phyloP scores from a whole-genome alignment of 2,797 vertebrate genomes.

The Aulostomus chinensis region DNA sequence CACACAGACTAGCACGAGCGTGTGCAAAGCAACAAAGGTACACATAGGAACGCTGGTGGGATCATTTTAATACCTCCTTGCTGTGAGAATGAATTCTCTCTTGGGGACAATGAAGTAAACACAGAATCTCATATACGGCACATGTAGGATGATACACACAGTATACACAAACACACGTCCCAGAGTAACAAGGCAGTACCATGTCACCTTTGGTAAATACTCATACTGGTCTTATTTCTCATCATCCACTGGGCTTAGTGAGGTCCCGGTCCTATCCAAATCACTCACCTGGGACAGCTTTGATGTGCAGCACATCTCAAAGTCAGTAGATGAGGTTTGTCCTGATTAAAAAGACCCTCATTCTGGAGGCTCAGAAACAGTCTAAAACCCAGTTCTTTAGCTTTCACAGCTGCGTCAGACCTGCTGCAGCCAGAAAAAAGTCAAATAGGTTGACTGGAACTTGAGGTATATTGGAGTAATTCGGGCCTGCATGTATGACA shows the following conservation, averaged over 20 bases:
- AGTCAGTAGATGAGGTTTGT: background rate
- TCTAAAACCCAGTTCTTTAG: too few species aligned
- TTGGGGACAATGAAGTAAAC: background rate
- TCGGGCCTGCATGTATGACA: too few species aligned
- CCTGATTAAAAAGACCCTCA: background rate
- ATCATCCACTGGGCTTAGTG: constrained; percentile 14
- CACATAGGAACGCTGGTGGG: too few species aligned
- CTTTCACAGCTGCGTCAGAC: too few species aligned
- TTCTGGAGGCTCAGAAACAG: background rate
- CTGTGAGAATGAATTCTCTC: constrained; percentile 17
- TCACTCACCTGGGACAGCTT: background rate
- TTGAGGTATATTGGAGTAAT: too few species aligned
- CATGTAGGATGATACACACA: too few species aligned
- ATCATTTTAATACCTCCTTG: constrained; percentile 20
- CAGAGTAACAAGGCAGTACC: constrained; percentile 11
- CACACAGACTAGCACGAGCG: too few species aligned
- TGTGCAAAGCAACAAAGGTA: too few species aligned
- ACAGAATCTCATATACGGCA: constrained; percentile 1
- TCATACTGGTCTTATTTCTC: constrained; percentile 27
- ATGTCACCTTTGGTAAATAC: constrained; percentile 10
- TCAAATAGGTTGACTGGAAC: too few species aligned
- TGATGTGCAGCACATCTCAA: background rate
- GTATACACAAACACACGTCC: background rate
- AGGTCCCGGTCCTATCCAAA: too few species aligned
- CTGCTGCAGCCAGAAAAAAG: too few species aligned